Evolutionary conservation across 2,113 vertebrate species (phyloP), one percentile per base, ranked within the genome.

Genomic region (Heterochromis multidens): DNA sequence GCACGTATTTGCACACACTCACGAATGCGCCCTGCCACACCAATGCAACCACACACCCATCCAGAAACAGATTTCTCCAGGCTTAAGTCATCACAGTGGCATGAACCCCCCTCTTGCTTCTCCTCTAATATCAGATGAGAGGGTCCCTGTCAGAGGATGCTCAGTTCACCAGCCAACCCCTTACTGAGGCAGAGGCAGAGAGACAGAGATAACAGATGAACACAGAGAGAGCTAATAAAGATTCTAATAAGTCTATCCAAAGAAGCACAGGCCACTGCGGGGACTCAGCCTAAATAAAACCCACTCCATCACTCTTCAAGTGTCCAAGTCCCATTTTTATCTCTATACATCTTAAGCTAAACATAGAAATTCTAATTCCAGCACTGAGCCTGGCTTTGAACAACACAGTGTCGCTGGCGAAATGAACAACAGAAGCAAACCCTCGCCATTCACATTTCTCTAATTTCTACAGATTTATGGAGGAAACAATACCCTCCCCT

Each of bases 141-240:
- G 80, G 77, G 77, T 88, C 91, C 89, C 92, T 90, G 93, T 93
- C 89, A 94, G 77, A 90, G 77, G 77, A 86, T 65, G 86, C 91
- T 87, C 86, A 65, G 82, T 81, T 92, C 85, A 88, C 52, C 67
- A 78, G 77, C 65, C 81, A 88, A 46, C 52, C 29, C 80, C 70
- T 33, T 74, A 74, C 70, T 54, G 70, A 54, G 70, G 27, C 70
- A 74, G 70, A 86, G 76, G 62, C 43, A 23, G 19, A 61, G 79
- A 85, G 76, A 77, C 43, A 21, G 17, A 46, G 76, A 80, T 76
- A 59, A 81, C 85, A 87, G 76, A 85, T 79, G 25, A 84, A 84
- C 43, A 63, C n/a, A 60, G 63, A 77, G 29, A 80, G 77, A 82
- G 86, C 82, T 82, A 86, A 86, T 90, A 90, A 91, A 85, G 72